Percentiles rank a stretch among this genome's conserved stretches.
Evolutionary conservation across 2,888 invertebrate species (phyloP).

Genomic region (Tinea pellionella): DNA sequence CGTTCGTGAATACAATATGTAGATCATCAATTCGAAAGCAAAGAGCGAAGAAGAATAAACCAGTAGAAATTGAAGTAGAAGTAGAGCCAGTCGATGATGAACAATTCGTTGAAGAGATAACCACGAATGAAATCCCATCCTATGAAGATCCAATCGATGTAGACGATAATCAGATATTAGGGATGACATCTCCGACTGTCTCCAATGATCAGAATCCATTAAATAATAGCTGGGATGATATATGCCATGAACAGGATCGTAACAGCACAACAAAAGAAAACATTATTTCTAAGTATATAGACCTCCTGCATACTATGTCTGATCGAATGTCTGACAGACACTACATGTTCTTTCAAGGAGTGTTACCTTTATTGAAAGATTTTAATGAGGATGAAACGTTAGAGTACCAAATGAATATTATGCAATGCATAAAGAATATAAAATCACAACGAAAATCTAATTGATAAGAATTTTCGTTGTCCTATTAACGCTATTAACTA

Average conservation of each 20-base stretch:
- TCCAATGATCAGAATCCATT: neutral
- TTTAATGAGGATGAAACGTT: conserved; percentile 8
- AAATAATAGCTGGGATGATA: too few species aligned
- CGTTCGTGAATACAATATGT: neutral
- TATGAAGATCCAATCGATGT: neutral
- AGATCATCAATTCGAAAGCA: neutral
- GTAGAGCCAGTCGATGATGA: neutral
- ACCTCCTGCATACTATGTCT: neutral
- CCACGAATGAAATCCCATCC: neutral
- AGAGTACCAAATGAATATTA: neutral
- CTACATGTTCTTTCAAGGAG: conserved; percentile 3
- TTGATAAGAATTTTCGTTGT: too few species aligned
- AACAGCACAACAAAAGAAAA: too few species aligned
- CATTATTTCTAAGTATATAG: neutral
- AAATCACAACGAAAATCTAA: neutral
- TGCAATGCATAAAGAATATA: conserved; percentile 1
- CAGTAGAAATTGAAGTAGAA: neutral
- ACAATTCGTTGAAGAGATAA: neutral
- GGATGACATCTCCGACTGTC: neutral
- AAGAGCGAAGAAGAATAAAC: neutral
- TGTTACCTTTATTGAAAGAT: neutral
- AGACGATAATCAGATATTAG: neutral
- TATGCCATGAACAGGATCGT: neutral
- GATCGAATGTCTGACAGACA: neutral
- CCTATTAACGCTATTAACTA: too few species aligned